Base-by-base conservation (phyloP, 2,113 vertebrate species). In the Cacatua alba region DNA sequence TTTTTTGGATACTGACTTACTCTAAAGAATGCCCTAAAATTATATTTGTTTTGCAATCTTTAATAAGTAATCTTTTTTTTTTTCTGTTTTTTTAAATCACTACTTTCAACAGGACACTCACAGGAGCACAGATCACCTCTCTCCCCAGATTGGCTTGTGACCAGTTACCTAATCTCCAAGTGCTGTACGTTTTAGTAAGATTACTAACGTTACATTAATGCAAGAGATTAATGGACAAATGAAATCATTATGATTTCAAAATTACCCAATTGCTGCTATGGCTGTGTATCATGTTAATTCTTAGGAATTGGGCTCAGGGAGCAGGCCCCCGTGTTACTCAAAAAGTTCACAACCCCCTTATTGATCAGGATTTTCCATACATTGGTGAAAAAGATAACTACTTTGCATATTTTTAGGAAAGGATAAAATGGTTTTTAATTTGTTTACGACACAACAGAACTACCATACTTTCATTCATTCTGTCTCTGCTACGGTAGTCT, bases 151-250 rank as follows among this genome's bases (percentile, higher is more conserved):
- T 97, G 6, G 96, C 99, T 94, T 99, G 99, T 97, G 98, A 99
- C 70, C 98, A 99, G 95, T 97, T 99, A 94, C 98, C 98, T 86
- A 99, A 98, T 97, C 98, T 99, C 60, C 99, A 99, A 98, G 97
- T 99, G 86, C 98, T 99, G 99, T 99, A 97, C 86, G 99, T 99
- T 93, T 97, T 96, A 95, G 87, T 94, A 95, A 96, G 82, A 90
- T 80, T 91, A 83, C 81, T 96, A 88, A 96, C 13, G 6, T 86
- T 48, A 78, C 62, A 26, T 96, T 86, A 93, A 91, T 72, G 20
- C 37, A 90, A 82, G 43, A 92, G 53, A 87, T 86, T 70, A 91
- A 95, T 57, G 78, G 60, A 55, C 17, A 86, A 78, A 89, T 69
- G 25, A 86, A 95, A 75, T 48, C 7, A 53, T 63, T 70, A 29